Percentiles rank a stretch among this genome's conserved stretches.
Conservation (phyloP, 2,888 invertebrate species). For the Steinernema scapterisci region DNA sequence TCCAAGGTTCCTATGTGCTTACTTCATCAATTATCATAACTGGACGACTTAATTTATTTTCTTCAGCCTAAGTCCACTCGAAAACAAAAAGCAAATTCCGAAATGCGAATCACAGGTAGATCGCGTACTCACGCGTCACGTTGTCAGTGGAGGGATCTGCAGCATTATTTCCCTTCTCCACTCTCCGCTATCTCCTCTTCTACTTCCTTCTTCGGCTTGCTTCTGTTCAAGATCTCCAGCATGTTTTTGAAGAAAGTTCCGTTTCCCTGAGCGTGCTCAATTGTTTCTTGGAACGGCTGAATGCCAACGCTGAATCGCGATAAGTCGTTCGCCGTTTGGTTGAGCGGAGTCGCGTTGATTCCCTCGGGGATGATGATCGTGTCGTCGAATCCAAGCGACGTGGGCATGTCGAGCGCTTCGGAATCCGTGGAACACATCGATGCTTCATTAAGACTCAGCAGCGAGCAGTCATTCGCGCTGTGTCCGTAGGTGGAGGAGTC, state of each 20-base stretch:
- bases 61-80: too few relatives aligned
- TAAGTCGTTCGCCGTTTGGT: background rate
- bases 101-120: too few relatives aligned
- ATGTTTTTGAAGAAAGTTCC: background rate
- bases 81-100: too few relatives aligned
- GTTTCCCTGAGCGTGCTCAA: background rate
- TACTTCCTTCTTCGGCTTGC: background rate
- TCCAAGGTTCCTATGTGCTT: background rate
- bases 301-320: background rate
- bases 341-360: background rate
- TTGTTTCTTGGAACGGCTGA: slow-evolving; percentile 20
- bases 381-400: background rate
- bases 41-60: too few relatives aligned
- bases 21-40: background rate
- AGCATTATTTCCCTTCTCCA: too few relatives aligned
- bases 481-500: background rate
- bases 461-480: background rate
- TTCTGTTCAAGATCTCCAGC: background rate
- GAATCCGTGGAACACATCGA: background rate
- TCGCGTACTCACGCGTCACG: too few relatives aligned
- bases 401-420: background rate
- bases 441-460: slow-evolving; percentile 14
- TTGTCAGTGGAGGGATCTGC: too few relatives aligned
- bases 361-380: background rate
- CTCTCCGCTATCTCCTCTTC: background rate